These are phyloP conservation scores for Teinopalpus imperialis DNA, from an alignment of 2,888 invertebrate genomes.

Conservation along the genomic window DNA sequence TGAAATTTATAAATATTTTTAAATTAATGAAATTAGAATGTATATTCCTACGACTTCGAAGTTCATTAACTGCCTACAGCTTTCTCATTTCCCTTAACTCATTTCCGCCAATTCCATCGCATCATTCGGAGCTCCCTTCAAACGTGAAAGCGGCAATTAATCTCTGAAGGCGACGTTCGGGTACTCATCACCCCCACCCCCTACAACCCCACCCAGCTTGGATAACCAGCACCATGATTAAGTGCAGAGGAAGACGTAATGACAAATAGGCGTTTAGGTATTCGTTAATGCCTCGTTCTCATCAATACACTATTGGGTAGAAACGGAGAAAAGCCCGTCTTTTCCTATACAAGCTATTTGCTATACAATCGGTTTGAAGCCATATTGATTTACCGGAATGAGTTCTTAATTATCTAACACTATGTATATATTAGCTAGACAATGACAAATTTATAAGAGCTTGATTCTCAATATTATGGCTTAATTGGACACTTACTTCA, in stretches of 20 bases:
- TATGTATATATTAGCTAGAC: no score
- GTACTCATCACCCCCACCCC: constrained; percentile 30
- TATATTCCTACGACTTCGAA: no score
- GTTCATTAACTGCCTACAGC: not conserved
- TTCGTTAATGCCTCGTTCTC: constrained; percentile 75
- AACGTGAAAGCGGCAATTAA: constrained; percentile 76
- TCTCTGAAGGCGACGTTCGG: constrained; percentile 69
- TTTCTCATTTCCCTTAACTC: constrained; percentile 19
- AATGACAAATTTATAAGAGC: no score
- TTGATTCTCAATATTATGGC: no score
- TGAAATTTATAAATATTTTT: no score
- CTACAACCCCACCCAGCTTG: constrained; percentile 41
- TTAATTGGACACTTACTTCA: no score
- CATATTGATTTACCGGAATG: constrained; percentile 22
- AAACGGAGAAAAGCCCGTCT: not conserved
- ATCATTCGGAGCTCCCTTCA: constrained; percentile 51
- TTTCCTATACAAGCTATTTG: constrained; percentile 4
- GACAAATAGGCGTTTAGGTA: constrained; percentile 81
- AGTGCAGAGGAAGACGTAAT: constrained; percentile 79
- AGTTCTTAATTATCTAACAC: no score
- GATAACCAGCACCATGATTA: constrained; percentile 75
- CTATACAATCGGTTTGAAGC: not conserved
- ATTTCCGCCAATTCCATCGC: constrained; percentile 57
- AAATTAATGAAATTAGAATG: no score
- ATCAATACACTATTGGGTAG: constrained; percentile 67